Conservation (phyloP, 2,113 vertebrate genomes). For the Myrmophylax atrothorax region DNA sequence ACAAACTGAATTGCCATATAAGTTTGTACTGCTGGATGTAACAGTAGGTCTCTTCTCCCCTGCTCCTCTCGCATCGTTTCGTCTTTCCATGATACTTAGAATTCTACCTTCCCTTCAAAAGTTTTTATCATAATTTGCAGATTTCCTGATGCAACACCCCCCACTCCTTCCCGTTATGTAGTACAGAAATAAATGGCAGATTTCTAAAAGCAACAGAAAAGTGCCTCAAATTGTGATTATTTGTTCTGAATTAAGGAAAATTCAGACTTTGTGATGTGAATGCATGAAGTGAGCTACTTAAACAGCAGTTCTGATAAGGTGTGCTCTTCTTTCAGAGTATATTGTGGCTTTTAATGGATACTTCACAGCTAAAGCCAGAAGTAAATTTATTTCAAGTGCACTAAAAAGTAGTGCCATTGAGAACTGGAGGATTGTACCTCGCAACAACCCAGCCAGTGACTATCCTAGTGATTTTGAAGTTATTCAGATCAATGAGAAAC, state of each 20-base stretch:
- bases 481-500: slow-evolving; percentile 89
- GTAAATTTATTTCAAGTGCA: slow-evolving; percentile 93
- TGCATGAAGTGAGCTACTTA: background rate
- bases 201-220: background rate
- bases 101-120: background rate
- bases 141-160: background rate
- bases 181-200: background rate
- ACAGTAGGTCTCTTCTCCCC: background rate
- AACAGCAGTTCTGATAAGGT: slow-evolving; percentile 36
- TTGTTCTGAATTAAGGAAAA: background rate
- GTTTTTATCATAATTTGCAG: background rate
- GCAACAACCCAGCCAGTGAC: slow-evolving; percentile 95
- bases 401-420: slow-evolving; percentile 80
- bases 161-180: background rate
- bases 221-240: background rate
- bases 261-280: background rate
- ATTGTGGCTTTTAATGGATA: slow-evolving; percentile 94
- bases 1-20: background rate
- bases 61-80: rapidly evolving
- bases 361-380: slow-evolving; percentile 92
- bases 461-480: slow-evolving; percentile 98
- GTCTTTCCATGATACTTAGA: background rate
- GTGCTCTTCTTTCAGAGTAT: slow-evolving; percentile 84
- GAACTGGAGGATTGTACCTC: slow-evolving; percentile 92
- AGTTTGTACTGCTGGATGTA: background rate